Conservation (phyloP, 2,113 vertebrate species). For the Gymnorhina tibicen region DNA sequence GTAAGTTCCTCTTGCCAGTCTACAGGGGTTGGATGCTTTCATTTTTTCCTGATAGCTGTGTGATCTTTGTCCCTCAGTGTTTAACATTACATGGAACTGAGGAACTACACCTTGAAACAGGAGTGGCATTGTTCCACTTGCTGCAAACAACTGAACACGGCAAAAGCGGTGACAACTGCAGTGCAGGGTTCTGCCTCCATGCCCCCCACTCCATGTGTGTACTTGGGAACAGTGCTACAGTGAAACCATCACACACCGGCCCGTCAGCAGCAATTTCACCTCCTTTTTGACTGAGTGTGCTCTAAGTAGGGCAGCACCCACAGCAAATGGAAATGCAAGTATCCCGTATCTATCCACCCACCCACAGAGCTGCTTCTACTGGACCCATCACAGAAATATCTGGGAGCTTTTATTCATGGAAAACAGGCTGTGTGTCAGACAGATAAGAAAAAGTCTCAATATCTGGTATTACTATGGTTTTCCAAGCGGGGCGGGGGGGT, state of each 20-base stretch:
- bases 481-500: neutral
- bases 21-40: neutral
- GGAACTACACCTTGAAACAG: neutral
- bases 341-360: neutral
- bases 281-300: neutral
- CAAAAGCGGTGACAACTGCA: neutral
- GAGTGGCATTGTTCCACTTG: neutral
- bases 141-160: neutral
- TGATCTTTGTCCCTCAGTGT: neutral
- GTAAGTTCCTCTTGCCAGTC: neutral
- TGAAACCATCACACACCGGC: neutral
- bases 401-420: neutral
- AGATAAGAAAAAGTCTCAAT: neutral
- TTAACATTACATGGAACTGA: neutral
- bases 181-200: neutral
- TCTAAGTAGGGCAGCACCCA: neutral
- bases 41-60: neutral
- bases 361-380: neutral
- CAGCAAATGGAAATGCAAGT: neutral
- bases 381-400: neutral
- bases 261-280: neutral
- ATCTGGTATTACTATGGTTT: neutral
- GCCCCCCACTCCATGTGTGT: fast-evolving
- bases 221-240: neutral
- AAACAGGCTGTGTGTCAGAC: neutral